Conservation (phyloP, 1,140 invertebrate genomes). For the Drosophila tristis region DNA sequence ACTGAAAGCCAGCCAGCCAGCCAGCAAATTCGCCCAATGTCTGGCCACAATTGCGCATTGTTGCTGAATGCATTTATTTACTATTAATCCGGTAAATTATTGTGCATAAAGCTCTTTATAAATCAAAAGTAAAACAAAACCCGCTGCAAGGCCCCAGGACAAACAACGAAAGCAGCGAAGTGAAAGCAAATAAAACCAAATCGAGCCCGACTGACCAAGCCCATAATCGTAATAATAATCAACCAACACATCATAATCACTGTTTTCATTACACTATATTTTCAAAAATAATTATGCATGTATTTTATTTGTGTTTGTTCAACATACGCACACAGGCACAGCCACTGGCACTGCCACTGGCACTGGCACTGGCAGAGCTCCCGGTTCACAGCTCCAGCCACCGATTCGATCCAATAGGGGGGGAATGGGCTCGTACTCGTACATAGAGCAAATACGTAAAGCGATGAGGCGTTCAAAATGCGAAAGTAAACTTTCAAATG, state of each 20-base stretch:
- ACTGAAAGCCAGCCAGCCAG: not conserved
- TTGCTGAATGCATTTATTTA: slow-evolving; percentile 25
- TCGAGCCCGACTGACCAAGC: slow-evolving; percentile 47
- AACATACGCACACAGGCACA: slow-evolving; percentile 60
- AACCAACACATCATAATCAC: slow-evolving; percentile 71
- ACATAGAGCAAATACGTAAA: slow-evolving; percentile 66
- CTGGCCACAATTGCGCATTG: slow-evolving; percentile 3
- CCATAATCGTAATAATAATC: slow-evolving; percentile 72
- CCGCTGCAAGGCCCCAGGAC: slow-evolving; percentile 5
- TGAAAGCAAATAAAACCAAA: slow-evolving; percentile 61
- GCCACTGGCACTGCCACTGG: too few species aligned
- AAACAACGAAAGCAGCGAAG: slow-evolving; percentile 30
- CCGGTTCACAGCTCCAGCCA: slow-evolving; percentile 39
- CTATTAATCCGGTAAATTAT: slow-evolving; percentile 51
- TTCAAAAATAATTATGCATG: slow-evolving; percentile 83
- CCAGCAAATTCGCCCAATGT: not conserved
- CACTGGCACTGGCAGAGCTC: slow-evolving; percentile 9
- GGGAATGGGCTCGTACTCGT: slow-evolving; percentile 22
- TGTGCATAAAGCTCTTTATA: slow-evolving; percentile 17
- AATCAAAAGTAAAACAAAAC: slow-evolving; percentile 37
- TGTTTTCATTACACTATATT: slow-evolving; percentile 77
- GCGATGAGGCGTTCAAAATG: slow-evolving; percentile 77
- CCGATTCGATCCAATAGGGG: slow-evolving; percentile 12
- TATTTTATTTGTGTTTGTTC: slow-evolving; percentile 83
- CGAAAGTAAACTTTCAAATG: slow-evolving; percentile 83